phyloP scores from a whole-genome alignment of 1,140 invertebrate genomes.

The Laodelphax striatellus region DNA sequence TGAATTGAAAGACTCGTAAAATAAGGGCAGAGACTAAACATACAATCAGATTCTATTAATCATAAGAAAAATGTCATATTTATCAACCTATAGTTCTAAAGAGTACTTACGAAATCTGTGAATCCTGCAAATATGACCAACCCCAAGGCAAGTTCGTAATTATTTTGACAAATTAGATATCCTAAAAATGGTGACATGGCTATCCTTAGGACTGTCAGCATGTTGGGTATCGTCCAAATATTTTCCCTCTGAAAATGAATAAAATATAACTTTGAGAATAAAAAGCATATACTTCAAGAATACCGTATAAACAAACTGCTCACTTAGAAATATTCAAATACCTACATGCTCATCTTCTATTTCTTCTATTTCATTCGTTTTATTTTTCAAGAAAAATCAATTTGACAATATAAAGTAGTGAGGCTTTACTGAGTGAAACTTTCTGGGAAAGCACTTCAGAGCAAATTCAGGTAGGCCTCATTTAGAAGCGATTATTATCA shows the following conservation, averaged over 20 bases:
- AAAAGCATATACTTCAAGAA: too few relatives aligned
- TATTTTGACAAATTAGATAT: conserved; percentile 62
- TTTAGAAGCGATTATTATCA: too few relatives aligned
- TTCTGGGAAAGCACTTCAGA: too few relatives aligned
- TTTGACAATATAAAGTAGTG: too few relatives aligned
- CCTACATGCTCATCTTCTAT: too few relatives aligned
- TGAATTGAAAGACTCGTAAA: not conserved
- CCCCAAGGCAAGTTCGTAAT: conserved; percentile 59
- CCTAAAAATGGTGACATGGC: conserved; percentile 73
- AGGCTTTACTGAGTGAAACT: too few relatives aligned
- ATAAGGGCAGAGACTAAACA: not conserved
- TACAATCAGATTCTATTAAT: not conserved
- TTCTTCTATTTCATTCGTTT: too few relatives aligned
- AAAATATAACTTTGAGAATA: too few relatives aligned
- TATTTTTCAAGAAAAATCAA: too few relatives aligned
- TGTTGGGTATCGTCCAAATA: conserved; percentile 86
- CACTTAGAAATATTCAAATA: too few relatives aligned
- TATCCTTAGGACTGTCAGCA: conserved; percentile 75
- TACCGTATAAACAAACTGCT: too few relatives aligned
- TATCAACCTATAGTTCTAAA: not conserved
- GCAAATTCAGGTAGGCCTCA: too few relatives aligned
- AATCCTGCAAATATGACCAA: conserved; percentile 66
- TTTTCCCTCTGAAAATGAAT: conserved; percentile 56
- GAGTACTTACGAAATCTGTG: conserved; percentile 63
- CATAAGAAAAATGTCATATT: not conserved